Evolutionary conservation across 2,888 invertebrate species (phyloP).

Genomic region (Bellardia bayeri): DNA sequence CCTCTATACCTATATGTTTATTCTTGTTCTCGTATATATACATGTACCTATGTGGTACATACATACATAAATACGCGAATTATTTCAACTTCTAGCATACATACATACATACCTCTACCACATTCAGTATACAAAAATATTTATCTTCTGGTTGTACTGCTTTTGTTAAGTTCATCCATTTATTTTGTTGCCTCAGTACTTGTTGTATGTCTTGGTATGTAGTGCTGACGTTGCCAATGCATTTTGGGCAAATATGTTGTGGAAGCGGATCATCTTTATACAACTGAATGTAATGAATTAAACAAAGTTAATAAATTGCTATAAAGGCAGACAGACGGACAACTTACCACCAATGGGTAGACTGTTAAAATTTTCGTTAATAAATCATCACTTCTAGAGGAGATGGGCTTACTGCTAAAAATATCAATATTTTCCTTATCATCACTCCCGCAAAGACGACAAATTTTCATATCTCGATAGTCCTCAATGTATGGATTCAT

Average conservation of each 20-base stretch:
- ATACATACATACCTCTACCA: slow-evolving; percentile 77
- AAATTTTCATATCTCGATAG: slow-evolving; percentile 77
- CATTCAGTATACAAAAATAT: slow-evolving; percentile 77
- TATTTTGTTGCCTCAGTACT: slow-evolving; percentile 76
- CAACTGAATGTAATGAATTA: slow-evolving; percentile 74
- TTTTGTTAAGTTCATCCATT: slow-evolving; percentile 78
- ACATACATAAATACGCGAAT: not conserved
- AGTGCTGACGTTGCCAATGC: slow-evolving; percentile 74
- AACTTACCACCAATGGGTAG: slow-evolving; percentile 78
- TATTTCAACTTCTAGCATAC: slow-evolving; percentile 22
- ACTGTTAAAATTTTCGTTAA: slow-evolving; percentile 78
- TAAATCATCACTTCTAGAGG: slow-evolving; percentile 72
- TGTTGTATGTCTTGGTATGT: slow-evolving; percentile 77
- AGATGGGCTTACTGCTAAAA: slow-evolving; percentile 73
- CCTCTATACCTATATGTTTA: too few species aligned
- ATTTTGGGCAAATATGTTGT: slow-evolving; percentile 79
- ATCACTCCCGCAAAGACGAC: slow-evolving; percentile 79
- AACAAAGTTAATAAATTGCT: not conserved
- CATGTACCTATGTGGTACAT: not conserved
- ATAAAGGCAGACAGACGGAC: not conserved
- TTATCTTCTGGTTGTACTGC: slow-evolving; percentile 77
- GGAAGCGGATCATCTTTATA: slow-evolving; percentile 80
- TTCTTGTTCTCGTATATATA: too few species aligned
- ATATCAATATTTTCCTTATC: slow-evolving; percentile 77
- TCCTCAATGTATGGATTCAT: slow-evolving; percentile 25